phyloP scores from a whole-genome alignment of 2,113 vertebrate genomes.

The Isichthys henryi region DNA sequence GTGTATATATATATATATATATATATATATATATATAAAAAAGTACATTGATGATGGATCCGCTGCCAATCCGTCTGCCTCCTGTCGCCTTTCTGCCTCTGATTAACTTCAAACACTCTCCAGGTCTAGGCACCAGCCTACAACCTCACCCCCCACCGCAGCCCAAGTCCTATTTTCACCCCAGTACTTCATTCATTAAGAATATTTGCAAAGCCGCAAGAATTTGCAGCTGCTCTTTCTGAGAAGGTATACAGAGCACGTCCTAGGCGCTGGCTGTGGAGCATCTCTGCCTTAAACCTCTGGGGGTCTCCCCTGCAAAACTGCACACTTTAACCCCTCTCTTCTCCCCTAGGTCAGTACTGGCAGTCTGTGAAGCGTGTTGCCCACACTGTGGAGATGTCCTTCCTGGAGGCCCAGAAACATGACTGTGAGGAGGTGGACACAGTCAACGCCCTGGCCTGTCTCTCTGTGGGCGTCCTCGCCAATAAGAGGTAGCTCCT shows the following conservation, averaged over 20 bases:
- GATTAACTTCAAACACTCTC: slow-evolving; percentile 27
- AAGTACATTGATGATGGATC: not conserved
- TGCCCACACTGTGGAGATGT: slow-evolving; percentile 64
- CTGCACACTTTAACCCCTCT: not conserved
- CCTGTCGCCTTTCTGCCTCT: slow-evolving; percentile 8
- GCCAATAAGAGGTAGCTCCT: slow-evolving; percentile 67
- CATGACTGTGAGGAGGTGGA: slow-evolving; percentile 82
- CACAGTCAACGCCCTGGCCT: slow-evolving; percentile 83
- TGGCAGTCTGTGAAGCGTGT: slow-evolving; percentile 76
- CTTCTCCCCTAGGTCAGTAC: slow-evolving; percentile 73
- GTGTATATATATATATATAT: no score
- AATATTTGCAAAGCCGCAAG: slow-evolving; percentile 22
- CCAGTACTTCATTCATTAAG: slow-evolving; percentile 24
- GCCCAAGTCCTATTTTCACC: slow-evolving; percentile 11
- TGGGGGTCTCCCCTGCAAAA: not conserved
- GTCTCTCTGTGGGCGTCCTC: slow-evolving; percentile 76
- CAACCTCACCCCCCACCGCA: slow-evolving; percentile 6
- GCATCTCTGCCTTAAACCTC: not conserved
- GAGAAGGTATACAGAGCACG: not conserved
- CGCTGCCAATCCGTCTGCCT: not conserved
- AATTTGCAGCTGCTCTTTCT: not conserved
- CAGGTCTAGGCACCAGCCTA: not conserved
- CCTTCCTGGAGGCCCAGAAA: slow-evolving; percentile 70
- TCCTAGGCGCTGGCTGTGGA: not conserved
- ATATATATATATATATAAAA: no score